Base-by-base conservation (phyloP, 2,888 invertebrate genomes). In the Eucriotettix oculatus region DNA sequence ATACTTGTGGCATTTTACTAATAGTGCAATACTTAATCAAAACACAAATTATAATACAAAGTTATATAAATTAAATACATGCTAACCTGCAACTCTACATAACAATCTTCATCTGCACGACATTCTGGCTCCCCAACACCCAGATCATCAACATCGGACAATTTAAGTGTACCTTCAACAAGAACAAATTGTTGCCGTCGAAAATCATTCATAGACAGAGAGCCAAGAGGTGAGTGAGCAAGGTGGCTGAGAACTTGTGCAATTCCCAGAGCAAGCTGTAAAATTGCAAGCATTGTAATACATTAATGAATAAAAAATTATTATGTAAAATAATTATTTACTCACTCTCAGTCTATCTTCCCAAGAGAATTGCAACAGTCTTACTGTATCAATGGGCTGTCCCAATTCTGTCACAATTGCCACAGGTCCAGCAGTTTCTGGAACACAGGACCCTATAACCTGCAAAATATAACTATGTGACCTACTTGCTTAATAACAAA, bases 91-190 rank as follows among this genome's bases (percentile, higher is more conserved):
- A 48, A 9, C 9, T 12, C 12, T 12, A 48, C n/a, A 48, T 1
- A 12, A 48, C 48, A 48, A 48, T 48, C 48, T 10, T 58, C 40
- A 54, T 66, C 61, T 3, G 56, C 54, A 41, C 48, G 52, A 56
- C 67, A 67, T 17, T 42, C 58, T 11, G 67, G 67, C 56, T 67
- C 67, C 10, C 60, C 57, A 41, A 67, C 60, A 1, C 66, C 73
- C 10, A 75, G 66, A 64, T 77, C 77, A 66, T 77, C 77, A 2
- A 76, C 73, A 66, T 77, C 77, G 1, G 75, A 72, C 54, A 77
- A 67, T 61, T 75, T 76, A 41, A 76, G 66, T n/a, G 63, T 61
- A 12, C 69, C 69, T 3, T 72, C 75, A 16, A 75, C 73, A 12
- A 76, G 66, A 16, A 77, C 74, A 65, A 77, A 77, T 67, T 77